phyloP scores from a whole-genome alignment of 2,113 vertebrate species.

The Calonectris borealis region DNA sequence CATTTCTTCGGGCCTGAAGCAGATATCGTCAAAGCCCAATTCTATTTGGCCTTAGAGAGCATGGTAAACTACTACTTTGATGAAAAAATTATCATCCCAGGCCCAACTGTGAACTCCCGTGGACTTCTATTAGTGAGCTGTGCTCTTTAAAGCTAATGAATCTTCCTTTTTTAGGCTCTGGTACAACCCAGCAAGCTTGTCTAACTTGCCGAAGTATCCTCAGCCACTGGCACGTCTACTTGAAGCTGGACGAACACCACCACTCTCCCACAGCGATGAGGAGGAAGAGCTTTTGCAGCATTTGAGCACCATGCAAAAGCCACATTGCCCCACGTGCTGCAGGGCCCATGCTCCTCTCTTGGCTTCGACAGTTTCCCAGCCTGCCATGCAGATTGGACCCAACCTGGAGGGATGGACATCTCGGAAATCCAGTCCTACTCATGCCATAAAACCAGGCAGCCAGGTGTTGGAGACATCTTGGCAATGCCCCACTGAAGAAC shows the following conservation, averaged over 20 bases:
- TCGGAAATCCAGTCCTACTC: background rate
- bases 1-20: background rate
- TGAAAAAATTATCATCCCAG: background rate
- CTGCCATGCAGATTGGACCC: fast-evolving
- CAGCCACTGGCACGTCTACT: background rate
- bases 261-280: fast-evolving
- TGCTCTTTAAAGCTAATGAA: background rate
- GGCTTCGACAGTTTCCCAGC: background rate
- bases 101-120: background rate
- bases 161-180: background rate
- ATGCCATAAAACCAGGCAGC: background rate
- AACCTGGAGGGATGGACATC: background rate
- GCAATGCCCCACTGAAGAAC: background rate
- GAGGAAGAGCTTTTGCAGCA: background rate
- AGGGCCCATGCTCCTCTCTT: background rate
- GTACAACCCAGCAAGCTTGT: background rate
- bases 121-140: background rate
- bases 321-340: fast-evolving
- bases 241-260: background rate
- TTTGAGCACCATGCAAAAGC: background rate
- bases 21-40: background rate
- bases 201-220: background rate
- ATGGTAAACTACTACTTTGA: background rate
- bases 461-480: background rate
- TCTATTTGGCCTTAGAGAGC: background rate